Base-by-base conservation (phyloP, 2,797 vertebrate species). In the Phalloptychus januarius region DNA sequence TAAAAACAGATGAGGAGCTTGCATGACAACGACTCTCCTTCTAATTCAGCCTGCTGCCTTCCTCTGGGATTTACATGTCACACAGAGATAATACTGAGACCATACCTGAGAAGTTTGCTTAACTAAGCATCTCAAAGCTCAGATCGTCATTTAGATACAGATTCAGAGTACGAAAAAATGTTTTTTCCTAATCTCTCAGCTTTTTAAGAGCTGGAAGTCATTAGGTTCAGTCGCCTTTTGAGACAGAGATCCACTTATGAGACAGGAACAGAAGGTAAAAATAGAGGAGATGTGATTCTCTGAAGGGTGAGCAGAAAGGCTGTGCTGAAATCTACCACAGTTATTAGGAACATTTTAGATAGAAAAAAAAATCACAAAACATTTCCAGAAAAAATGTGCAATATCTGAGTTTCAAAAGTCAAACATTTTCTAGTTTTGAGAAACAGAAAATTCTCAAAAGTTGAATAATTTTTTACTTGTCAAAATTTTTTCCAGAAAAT, bases 1-100 rank as follows among this genome's bases (percentile, higher is more conserved):
- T 92, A 89, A 91, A 91, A 88, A 80, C 89, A 86, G 85, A 85
- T 88, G 87, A 89, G 84, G 79, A 79, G 77, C 83, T 85, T 84
- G 79, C 81, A 78, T 83, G 86, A 85, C 85, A 87, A 82, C 85
- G 85, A 82, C 70, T 76, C 83, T 72, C 71, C 77, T 71, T 78
- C 85, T 56, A 36, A 23, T 52, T 73, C 72, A 46, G 70, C 80
- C 83, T 82, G 79, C 76, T 79, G 63, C 78, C 74, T 85, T 82
- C 84, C 72, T 77, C 82, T 76, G 83, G 83, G 87, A 87, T 85
- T 83, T 80, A 72, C 83, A 80, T 85, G 79, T 89, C 78, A 85
- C 88, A 87, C 76, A 76, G 77, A 80, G 79, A 40, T 42, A 87
- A 46, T 76, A 71, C 76, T 81, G 77, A 81, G 75, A 86, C 52